Percentiles rank a stretch among this genome's conserved stretches.
These are phyloP conservation scores for Perca schrenkii DNA, from an alignment of 2,113 vertebrate species.

Conservation along the genomic window DNA sequence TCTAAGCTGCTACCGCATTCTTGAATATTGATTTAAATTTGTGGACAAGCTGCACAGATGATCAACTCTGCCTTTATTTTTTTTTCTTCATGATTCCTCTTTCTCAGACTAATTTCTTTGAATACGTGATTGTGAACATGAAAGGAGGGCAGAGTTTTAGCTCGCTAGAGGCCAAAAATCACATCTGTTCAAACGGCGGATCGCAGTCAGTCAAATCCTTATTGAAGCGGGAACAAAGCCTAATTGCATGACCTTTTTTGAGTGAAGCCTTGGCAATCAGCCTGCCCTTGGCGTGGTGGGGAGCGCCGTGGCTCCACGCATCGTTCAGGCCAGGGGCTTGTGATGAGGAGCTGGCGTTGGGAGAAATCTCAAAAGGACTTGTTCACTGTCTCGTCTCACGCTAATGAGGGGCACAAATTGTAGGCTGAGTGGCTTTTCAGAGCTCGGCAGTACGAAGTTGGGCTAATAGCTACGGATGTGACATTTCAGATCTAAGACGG, in stretches of 20 bases:
- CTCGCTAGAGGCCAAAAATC: slow-evolving; percentile 65
- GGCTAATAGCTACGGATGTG: slow-evolving; percentile 75
- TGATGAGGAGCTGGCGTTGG: slow-evolving; percentile 63
- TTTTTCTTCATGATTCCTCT: slow-evolving; percentile 1
- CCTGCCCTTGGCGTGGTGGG: slow-evolving; percentile 75
- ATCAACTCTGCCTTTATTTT: slow-evolving; percentile 17
- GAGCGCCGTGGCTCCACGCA: slow-evolving; percentile 43
- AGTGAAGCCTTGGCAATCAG: slow-evolving; percentile 74
- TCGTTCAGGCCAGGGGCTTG: slow-evolving; percentile 63
- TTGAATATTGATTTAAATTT: slow-evolving; percentile 34
- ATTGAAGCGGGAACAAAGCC: slow-evolving; percentile 79
- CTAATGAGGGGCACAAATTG: slow-evolving; percentile 79
- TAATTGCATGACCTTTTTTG: slow-evolving; percentile 80
- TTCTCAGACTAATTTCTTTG: slow-evolving; percentile 28
- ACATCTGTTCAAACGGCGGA: slow-evolving; percentile 66
- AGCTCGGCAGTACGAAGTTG: slow-evolving; percentile 41
- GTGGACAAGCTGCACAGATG: slow-evolving; percentile 2
- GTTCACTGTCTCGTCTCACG: slow-evolving; percentile 68
- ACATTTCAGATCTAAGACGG: slow-evolving; percentile 55
- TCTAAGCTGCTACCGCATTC: background rate
- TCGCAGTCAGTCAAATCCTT: slow-evolving; percentile 67
- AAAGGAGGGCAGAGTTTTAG: slow-evolving; percentile 30
- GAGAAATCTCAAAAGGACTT: slow-evolving; percentile 70
- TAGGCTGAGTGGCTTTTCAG: slow-evolving; percentile 69
- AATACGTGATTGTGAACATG: slow-evolving; percentile 29